Evolutionary conservation across 1,140 invertebrate genomes (phyloP).

Genomic region (Rhopalosiphum padi): DNA sequence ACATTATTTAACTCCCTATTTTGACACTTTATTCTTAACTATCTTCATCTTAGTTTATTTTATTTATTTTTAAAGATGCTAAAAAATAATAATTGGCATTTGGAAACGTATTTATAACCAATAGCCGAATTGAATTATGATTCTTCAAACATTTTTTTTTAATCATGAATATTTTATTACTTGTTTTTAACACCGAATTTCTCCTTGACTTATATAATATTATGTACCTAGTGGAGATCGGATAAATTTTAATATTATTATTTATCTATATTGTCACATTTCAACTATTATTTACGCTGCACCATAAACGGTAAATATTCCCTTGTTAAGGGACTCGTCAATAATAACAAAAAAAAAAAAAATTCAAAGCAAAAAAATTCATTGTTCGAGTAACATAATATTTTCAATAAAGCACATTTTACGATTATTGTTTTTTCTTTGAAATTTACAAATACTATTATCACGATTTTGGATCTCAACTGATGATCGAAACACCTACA

Average conservation of each 20-base stretch:
- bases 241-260: neutral
- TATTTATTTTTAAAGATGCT: neutral
- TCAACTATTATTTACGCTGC: neutral
- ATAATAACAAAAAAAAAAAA: neutral
- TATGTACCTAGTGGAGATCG: neutral
- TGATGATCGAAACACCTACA: slow-evolving; percentile 5
- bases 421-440: neutral
- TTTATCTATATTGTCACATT: neutral
- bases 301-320: neutral
- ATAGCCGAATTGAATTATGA: neutral
- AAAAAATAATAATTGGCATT: neutral
- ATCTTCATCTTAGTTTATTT: neutral
- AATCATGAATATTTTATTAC: neutral
- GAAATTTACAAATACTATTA: neutral
- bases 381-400: neutral
- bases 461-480: neutral
- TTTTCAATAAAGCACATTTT: neutral
- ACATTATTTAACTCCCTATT: neutral
- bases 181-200: neutral
- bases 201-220: neutral
- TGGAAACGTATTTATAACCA: neutral
- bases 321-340: neutral
- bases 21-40: neutral
- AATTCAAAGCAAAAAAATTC: neutral
- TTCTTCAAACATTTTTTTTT: neutral